These are phyloP conservation scores for Macroteleia sp. DNA, from an alignment of 2,888 invertebrate genomes.

Conservation along the genomic window DNA sequence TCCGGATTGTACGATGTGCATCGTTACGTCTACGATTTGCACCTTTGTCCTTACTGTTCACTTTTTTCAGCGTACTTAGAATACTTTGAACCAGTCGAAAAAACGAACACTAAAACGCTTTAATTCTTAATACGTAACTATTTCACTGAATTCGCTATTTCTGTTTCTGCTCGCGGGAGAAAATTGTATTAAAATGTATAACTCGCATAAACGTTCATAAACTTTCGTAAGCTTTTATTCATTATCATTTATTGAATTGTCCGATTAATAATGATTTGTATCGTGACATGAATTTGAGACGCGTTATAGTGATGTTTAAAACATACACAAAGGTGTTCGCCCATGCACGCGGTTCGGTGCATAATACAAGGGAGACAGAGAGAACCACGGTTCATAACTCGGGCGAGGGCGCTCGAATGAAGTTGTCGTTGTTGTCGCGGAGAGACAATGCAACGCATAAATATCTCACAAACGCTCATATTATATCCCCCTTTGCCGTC, in stretches of 20 bases:
- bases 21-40: too few relatives aligned
- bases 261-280: slow-evolving; percentile 58
- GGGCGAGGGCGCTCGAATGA: slow-evolving; percentile 77
- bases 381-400: slow-evolving; percentile 78
- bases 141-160: too few relatives aligned
- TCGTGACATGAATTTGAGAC: slow-evolving; percentile 39
- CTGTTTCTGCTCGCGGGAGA: too few relatives aligned
- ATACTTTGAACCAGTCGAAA: too few relatives aligned
- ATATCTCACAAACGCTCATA: slow-evolving; percentile 81
- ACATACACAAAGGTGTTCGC: slow-evolving; percentile 52
- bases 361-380: slow-evolving; percentile 25
- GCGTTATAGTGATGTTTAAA: slow-evolving; percentile 49
- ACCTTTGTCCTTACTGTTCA: too few relatives aligned
- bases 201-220: not conserved
- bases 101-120: too few relatives aligned
- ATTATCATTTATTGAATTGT: slow-evolving; percentile 51
- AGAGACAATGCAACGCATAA: slow-evolving; percentile 83
- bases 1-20: too few relatives aligned
- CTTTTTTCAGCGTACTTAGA: too few relatives aligned
- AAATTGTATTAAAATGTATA: not conserved
- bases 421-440: slow-evolving; percentile 81
- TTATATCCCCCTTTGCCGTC: slow-evolving; percentile 68
- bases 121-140: too few relatives aligned
- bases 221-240: too few relatives aligned
- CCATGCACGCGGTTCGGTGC: slow-evolving; percentile 22